phyloP scores from a whole-genome alignment of 2,888 invertebrate species.

The Andrena marginata region DNA sequence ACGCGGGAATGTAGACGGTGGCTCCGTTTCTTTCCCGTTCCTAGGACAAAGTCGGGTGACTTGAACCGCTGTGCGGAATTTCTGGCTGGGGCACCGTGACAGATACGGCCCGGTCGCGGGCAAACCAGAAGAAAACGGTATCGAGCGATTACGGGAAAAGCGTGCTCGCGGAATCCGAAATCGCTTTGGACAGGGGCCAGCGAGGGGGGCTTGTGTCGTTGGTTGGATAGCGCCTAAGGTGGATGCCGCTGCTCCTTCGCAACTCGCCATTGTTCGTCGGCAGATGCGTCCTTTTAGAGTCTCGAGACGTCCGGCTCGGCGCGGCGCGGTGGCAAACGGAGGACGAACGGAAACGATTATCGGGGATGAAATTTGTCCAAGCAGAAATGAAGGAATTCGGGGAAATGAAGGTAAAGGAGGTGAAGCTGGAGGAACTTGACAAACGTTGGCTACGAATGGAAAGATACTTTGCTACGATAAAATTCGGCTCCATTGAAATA shows the following conservation, averaged over 20 bases:
- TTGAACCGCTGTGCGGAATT: not conserved
- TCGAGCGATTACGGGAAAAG: slow-evolving; percentile 45
- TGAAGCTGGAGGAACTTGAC: not conserved
- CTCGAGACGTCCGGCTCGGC: slow-evolving; percentile 45
- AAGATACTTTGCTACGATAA: not conserved
- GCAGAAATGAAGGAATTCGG: not conserved
- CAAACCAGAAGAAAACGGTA: slow-evolving; percentile 27
- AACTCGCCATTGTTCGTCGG: slow-evolving; percentile 53
- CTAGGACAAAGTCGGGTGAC: not conserved
- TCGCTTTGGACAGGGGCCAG: slow-evolving; percentile 66
- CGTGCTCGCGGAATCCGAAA: slow-evolving; percentile 59
- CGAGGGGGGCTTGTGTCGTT: not conserved
- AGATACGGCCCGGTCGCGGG: not conserved
- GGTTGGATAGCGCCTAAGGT: slow-evolving; percentile 30
- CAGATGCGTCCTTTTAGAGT: slow-evolving; percentile 58
- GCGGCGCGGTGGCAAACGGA: slow-evolving; percentile 1
- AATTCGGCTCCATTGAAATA: not conserved
- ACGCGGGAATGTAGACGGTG: not conserved
- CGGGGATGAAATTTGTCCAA: slow-evolving; percentile 2
- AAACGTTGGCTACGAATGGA: not conserved
- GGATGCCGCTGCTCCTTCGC: slow-evolving; percentile 24
- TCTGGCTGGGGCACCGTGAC: no score
- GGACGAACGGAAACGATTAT: not conserved
- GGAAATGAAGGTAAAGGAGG: not conserved
- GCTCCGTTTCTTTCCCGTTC: no score